These are phyloP conservation scores for Eunapius fragilis DNA, from an alignment of 37 sponge, comb jelly and placozoan genomes.

Conservation along the genomic window DNA sequence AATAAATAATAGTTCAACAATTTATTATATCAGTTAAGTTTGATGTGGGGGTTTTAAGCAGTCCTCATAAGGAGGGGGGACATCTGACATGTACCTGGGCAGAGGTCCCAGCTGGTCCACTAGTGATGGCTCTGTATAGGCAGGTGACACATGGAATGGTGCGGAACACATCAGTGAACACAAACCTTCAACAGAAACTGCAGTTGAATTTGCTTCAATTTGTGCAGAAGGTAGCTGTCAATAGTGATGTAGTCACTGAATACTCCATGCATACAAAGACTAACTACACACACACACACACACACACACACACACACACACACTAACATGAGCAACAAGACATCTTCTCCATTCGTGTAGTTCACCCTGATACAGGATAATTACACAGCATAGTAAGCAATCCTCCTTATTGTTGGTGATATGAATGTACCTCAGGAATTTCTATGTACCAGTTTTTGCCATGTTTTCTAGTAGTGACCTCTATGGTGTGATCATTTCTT, in stretches of 20 bases:
- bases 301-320: neutral
- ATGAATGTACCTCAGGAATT: neutral
- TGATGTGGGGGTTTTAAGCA: neutral
- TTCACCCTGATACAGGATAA: neutral
- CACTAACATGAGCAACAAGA: neutral
- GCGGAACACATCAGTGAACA: neutral
- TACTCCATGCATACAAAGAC: no score
- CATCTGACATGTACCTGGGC: neutral
- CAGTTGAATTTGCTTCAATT: neutral
- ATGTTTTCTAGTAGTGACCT: neutral
- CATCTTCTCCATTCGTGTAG: neutral
- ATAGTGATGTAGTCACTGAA: neutral
- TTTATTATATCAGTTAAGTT: neutral
- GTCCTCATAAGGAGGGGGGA: neutral
- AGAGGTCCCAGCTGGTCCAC: neutral
- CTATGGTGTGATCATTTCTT: neutral
- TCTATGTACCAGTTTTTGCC: neutral
- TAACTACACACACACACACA: no score
- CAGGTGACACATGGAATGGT: neutral
- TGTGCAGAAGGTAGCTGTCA: neutral
- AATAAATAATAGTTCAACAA: neutral
- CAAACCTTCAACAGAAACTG: neutral
- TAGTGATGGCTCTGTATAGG: neutral
- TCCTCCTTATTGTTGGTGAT: neutral
- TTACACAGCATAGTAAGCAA: neutral